A percentile compares a stretch with the other conserved stretches of the same genome.
Evolutionary conservation across 2,797 vertebrate genomes (phyloP).

Genomic region (Platyrinchus mystaceus): DNA sequence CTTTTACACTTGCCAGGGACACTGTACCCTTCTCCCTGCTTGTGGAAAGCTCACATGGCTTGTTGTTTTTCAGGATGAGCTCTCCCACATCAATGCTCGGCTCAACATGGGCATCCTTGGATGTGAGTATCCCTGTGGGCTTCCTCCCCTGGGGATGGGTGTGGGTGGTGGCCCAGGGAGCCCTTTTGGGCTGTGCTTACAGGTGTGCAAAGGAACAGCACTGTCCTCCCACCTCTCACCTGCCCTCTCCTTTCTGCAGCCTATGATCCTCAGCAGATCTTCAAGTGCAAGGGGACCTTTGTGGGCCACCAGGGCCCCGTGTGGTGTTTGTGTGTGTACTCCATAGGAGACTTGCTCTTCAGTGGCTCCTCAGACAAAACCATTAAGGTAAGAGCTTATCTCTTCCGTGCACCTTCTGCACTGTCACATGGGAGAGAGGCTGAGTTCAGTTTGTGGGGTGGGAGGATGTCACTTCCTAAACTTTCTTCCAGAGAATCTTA

Average conservation of each 20-base stretch:
- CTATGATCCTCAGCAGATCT: slow-evolving; percentile 99
- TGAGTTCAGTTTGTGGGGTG: neutral
- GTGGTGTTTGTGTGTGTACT: slow-evolving; percentile 98
- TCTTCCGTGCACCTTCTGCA: neutral
- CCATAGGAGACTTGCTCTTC: slow-evolving; percentile 96
- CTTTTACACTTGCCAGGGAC: neutral
- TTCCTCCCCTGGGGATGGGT: neutral
- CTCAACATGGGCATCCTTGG: slow-evolving; percentile 99
- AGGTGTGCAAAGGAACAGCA: neutral
- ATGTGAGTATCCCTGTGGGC: slow-evolving; percentile 81
- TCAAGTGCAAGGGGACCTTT: slow-evolving; percentile 98
- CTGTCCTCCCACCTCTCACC: neutral
- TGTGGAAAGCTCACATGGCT: neutral
- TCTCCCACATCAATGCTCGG: slow-evolving; percentile 97
- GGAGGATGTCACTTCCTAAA: neutral
- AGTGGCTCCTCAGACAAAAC: slow-evolving; percentile 99
- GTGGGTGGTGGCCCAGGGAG: neutral
- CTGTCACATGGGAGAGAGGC: neutral
- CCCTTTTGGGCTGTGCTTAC: neutral
- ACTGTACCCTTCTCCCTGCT: neutral
- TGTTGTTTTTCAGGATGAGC: slow-evolving; percentile 84
- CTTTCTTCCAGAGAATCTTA: neutral
- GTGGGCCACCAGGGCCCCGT: slow-evolving; percentile 98
- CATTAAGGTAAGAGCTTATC: slow-evolving; percentile 85
- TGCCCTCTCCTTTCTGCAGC: slow-evolving; percentile 74